phyloP scores from a whole-genome alignment of 2,888 invertebrate genomes.

The Hirtodrosophila duncani region DNA sequence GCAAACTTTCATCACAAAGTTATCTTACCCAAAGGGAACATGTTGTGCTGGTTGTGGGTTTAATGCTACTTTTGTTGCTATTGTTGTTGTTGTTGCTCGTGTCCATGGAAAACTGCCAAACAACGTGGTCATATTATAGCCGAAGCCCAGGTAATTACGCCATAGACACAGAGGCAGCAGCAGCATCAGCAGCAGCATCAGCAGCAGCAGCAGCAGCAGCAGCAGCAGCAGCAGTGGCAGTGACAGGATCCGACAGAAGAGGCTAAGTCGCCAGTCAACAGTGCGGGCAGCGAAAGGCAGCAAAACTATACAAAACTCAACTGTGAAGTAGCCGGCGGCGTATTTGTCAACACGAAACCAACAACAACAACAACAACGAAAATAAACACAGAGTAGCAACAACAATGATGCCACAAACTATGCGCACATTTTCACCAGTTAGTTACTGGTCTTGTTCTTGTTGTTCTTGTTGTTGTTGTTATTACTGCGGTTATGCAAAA shows the following conservation, averaged over 20 bases:
- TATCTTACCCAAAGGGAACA: conserved; percentile 33
- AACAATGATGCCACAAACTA: conserved; percentile 53
- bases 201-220: too few relatives aligned
- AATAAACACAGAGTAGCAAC: conserved; percentile 7
- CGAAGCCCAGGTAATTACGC: conserved; percentile 65
- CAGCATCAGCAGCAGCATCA: too few relatives aligned
- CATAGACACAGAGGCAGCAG: conserved; percentile 38
- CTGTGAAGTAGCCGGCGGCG: conserved; percentile 55
- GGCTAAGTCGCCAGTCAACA: too few relatives aligned
- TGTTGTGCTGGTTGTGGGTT: conserved; percentile 23
- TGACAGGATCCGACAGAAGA: too few relatives aligned
- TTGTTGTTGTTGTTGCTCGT: conserved; percentile 4
- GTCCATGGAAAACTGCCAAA: conserved; percentile 48
- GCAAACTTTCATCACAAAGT: conserved; percentile 37
- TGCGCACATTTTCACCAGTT: conserved; percentile 62
- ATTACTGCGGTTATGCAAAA: conserved; percentile 56
- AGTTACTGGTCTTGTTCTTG: conserved; percentile 22
- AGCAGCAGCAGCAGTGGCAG: too few relatives aligned
- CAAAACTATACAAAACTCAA: conserved; percentile 30
- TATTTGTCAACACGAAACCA: conserved; percentile 56
- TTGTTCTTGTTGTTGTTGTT: conserved; percentile 14
- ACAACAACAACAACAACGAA: conserved; percentile 7
- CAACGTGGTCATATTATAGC: conserved; percentile 59
- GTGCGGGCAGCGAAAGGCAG: neutral
- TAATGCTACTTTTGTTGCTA: conserved; percentile 22